phyloP scores from a whole-genome alignment of 2,797 vertebrate genomes.

The Cercopithecus neglectus region DNA sequence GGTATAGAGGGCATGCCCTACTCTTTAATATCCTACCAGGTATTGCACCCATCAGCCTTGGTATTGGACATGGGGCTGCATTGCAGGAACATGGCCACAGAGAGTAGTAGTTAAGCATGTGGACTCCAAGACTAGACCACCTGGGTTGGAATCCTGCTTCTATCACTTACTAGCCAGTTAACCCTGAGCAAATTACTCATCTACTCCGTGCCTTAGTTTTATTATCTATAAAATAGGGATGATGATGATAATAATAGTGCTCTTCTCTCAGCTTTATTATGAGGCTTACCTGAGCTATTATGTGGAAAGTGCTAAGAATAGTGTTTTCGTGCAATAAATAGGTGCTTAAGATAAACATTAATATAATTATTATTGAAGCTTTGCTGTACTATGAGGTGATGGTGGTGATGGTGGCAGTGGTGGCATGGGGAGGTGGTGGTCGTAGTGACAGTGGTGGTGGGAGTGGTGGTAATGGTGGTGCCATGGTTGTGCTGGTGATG shows the following conservation, averaged over 20 bases:
- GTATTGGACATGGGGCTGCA: neutral
- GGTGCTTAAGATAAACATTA: neutral
- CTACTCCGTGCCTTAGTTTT: neutral
- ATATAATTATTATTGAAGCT: neutral
- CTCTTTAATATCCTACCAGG: neutral
- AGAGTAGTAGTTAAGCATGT: neutral
- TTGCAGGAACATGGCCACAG: neutral
- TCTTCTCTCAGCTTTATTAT: neutral
- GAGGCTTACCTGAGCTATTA: neutral
- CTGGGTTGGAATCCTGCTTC: neutral
- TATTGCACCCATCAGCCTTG: neutral
- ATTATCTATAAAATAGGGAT: neutral
- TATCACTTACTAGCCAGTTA: neutral
- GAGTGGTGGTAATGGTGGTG: neutral
- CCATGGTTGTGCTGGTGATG: neutral
- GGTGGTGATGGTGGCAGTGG: accelerated
- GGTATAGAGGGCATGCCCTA: neutral
- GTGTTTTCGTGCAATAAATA: neutral
- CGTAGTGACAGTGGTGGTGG: too few species aligned
- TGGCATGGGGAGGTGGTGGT: neutral
- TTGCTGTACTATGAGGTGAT: neutral
- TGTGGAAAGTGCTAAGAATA: neutral
- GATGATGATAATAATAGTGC: neutral
- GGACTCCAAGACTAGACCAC: neutral
- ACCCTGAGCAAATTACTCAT: neutral